A percentile compares a stretch with the other conserved stretches of the same genome.
These are phyloP conservation scores for Erebia ligea DNA, from an alignment of 2,888 invertebrate species.

Conservation along the genomic window DNA sequence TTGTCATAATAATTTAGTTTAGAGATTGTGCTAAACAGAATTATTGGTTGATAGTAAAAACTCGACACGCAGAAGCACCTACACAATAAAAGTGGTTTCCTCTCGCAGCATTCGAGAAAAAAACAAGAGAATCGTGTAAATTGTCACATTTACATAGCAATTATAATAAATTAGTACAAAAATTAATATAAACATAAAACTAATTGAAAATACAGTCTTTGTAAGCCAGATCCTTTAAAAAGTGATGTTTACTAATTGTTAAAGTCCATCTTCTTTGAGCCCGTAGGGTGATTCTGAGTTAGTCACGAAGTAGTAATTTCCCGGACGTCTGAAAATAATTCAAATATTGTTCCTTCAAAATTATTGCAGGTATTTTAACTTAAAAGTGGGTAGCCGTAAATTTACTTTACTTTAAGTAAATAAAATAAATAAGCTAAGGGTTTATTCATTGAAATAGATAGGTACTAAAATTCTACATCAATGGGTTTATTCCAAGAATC, in stretches of 20 bases:
- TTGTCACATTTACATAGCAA: not conserved
- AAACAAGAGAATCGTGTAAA: not conserved
- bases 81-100: too few species aligned
- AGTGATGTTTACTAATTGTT: conserved; percentile 15
- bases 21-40: too few species aligned
- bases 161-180: conserved; percentile 1
- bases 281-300: conserved; percentile 60
- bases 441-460: too few species aligned
- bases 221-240: not conserved
- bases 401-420: too few species aligned
- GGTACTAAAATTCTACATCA: not conserved
- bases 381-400: too few species aligned
- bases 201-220: not conserved
- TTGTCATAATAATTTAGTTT: too few species aligned
- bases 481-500: not conserved
- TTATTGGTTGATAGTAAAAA: too few species aligned
- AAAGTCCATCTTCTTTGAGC: conserved; percentile 61
- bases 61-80: too few species aligned
- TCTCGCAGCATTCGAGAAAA: too few species aligned
- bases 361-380: not conserved
- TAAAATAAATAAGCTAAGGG: too few species aligned
- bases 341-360: not conserved
- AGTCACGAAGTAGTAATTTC: conserved; percentile 68
- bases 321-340: conserved; percentile 49
- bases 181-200: not conserved